Evolutionary conservation across 2,113 vertebrate species (phyloP).

Genomic region (Stercorarius parasiticus): DNA sequence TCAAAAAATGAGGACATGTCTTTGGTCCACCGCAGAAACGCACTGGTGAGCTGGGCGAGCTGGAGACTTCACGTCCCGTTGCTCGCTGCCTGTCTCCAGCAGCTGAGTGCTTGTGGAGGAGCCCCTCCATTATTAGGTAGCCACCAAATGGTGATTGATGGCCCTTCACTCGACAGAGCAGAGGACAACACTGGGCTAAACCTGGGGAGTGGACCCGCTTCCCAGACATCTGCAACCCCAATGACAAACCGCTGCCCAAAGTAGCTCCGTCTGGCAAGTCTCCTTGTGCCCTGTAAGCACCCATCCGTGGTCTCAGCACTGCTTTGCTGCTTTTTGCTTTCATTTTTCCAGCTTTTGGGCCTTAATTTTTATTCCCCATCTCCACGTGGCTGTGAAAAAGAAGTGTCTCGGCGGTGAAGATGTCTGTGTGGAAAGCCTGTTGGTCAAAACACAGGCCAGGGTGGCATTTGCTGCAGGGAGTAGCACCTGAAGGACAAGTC

Average conservation of each 20-base stretch:
- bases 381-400: not conserved
- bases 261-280: not conserved
- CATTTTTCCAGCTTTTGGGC: not conserved
- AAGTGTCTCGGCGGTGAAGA: not conserved
- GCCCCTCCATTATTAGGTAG: too few relatives aligned
- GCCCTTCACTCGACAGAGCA: not conserved
- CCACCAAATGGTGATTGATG: not conserved
- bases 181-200: not conserved
- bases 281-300: not conserved
- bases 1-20: not conserved
- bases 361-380: not conserved
- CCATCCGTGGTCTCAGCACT: not conserved
- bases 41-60: not conserved
- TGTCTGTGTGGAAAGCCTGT: not conserved
- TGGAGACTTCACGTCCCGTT: rapidly evolving
- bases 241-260: not conserved
- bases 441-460: not conserved
- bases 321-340: not conserved
- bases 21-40: not conserved
- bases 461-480: not conserved
- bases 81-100: not conserved
- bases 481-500: not conserved
- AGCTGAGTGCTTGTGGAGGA: not conserved
- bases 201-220: not conserved
- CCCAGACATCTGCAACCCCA: not conserved